Percentiles rank a stretch among this genome's conserved stretches.
phyloP scores from a whole-genome alignment of 2,797 vertebrate genomes.

The Lepilemur septentrionalis region DNA sequence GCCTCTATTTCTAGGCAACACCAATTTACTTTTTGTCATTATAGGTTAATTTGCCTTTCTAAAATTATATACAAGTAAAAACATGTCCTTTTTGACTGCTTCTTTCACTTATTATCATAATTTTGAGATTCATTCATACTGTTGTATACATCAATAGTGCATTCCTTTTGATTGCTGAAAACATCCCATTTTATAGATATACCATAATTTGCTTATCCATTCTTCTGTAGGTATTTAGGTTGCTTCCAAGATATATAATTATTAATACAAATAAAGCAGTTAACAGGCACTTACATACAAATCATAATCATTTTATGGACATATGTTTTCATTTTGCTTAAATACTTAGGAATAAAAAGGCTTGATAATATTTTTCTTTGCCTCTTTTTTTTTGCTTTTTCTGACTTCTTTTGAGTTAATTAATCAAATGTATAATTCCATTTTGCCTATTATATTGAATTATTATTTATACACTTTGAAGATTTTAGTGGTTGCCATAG shows the following conservation, averaged over 20 bases:
- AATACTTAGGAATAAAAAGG: background rate
- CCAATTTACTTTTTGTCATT: background rate
- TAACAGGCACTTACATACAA: background rate
- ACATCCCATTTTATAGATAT: background rate
- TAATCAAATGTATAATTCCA: background rate
- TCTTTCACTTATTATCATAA: background rate
- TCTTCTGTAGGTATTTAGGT: background rate
- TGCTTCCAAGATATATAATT: background rate
- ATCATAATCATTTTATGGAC: background rate
- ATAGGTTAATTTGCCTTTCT: background rate
- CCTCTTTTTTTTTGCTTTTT: background rate
- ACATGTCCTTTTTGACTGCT: background rate
- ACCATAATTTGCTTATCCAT: background rate
- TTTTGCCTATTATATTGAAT: background rate
- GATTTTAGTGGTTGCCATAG: background rate
- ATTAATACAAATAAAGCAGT: background rate
- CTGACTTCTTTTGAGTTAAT: background rate
- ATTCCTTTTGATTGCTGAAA: background rate
- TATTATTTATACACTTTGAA: background rate
- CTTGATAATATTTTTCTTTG: background rate
- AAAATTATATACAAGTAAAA: background rate
- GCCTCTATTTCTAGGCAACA: background rate
- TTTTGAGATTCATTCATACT: background rate
- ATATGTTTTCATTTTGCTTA: background rate
- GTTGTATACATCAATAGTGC: background rate